phyloP scores from a whole-genome alignment of 1,140 invertebrate genomes.

The Drosophila chauvacae region DNA sequence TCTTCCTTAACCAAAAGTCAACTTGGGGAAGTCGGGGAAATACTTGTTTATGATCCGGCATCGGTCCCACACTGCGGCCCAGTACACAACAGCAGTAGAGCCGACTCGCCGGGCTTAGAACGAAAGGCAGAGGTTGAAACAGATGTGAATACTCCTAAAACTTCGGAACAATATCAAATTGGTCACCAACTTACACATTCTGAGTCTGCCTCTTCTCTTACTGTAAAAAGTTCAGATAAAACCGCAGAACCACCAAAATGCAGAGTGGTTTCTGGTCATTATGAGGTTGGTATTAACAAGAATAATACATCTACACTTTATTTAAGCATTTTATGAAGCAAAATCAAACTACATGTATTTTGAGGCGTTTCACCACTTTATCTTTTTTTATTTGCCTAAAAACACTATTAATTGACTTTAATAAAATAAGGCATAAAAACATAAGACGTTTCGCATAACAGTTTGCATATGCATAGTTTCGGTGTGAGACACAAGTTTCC shows the following conservation, averaged over 20 bases:
- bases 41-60: slow-evolving; percentile 50
- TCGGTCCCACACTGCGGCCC: slow-evolving; percentile 53
- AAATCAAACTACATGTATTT: neutral
- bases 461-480: no score
- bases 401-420: no score
- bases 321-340: neutral
- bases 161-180: slow-evolving; percentile 68
- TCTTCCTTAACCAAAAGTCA: slow-evolving; percentile 52
- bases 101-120: neutral
- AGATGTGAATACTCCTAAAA: slow-evolving; percentile 67
- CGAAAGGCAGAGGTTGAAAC: neutral
- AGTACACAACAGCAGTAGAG: slow-evolving; percentile 8
- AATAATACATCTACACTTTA: neutral
- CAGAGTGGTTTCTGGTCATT: neutral
- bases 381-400: neutral
- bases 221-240: slow-evolving; percentile 37
- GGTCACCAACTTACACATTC: slow-evolving; percentile 60
- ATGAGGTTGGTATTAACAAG: slow-evolving; percentile 60
- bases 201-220: slow-evolving; percentile 55
- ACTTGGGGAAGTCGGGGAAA: neutral
- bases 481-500: no score
- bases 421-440: no score
- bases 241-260: slow-evolving; percentile 44
- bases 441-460: no score
- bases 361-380: neutral